Evolutionary conservation across 2,888 invertebrate species (phyloP).

Genomic region (Trichopria drosophilae): DNA sequence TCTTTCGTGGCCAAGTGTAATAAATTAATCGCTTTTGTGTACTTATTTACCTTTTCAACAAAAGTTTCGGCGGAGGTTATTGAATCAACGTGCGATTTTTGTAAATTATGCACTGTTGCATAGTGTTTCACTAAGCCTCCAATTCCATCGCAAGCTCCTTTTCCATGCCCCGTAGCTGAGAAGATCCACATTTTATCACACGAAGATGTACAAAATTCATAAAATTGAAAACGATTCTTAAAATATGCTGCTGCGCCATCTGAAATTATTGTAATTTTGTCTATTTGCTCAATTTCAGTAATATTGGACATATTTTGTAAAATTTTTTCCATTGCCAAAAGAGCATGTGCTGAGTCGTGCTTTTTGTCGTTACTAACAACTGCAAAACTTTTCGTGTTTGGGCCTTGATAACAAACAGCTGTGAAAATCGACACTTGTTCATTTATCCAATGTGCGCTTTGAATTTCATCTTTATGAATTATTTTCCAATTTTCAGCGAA

Average conservation of each 20-base stretch:
- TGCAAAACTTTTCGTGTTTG: not conserved
- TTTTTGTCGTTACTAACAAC: not conserved
- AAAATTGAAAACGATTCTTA: conserved; percentile 9
- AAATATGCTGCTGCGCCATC: conserved; percentile 6
- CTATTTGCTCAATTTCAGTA: not conserved
- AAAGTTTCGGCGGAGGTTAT: no score
- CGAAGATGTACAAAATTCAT: not conserved
- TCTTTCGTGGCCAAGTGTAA: no score
- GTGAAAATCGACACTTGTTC: no score
- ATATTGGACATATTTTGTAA: not conserved
- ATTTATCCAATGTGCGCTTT: conserved; percentile 6
- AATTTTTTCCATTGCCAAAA: not conserved
- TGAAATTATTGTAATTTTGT: conserved; percentile 6
- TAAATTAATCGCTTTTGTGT: no score
- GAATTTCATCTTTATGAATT: not conserved
- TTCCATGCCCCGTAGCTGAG: conserved; percentile 12
- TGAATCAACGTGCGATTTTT: no score
- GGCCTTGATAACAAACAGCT: not conserved
- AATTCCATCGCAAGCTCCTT: conserved; percentile 12
- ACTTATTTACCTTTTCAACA: no score
- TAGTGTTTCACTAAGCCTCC: no score
- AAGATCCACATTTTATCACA: conserved; percentile 7
- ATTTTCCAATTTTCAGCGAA: conserved; percentile 5
- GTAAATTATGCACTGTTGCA: conserved; percentile 3
- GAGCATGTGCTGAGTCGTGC: no score